These are phyloP conservation scores for Flabesymbios commensalis DNA, from an alignment of 2,888 invertebrate genomes.

Conservation along the genomic window DNA sequence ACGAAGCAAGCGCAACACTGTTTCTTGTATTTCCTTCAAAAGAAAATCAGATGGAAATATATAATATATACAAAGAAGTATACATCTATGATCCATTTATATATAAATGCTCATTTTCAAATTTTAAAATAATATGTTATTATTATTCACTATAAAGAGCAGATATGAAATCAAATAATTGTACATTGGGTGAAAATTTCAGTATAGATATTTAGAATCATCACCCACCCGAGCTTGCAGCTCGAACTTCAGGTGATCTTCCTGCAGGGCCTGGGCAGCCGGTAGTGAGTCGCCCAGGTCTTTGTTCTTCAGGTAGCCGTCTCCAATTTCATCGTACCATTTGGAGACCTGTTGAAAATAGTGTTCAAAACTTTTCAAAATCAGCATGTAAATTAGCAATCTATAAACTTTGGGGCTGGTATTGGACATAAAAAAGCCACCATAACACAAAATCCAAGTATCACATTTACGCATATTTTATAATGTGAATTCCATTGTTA, in stretches of 20 bases:
- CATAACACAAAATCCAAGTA: too few species aligned
- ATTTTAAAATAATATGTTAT: not conserved
- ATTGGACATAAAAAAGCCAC: too few species aligned
- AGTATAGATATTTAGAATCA: too few species aligned
- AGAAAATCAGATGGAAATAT: not conserved
- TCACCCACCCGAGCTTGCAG: slow-evolving; percentile 72
- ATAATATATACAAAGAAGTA: not conserved
- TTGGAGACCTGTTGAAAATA: slow-evolving; percentile 50
- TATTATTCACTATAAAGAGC: not conserved
- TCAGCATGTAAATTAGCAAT: too few species aligned
- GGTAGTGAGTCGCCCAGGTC: slow-evolving; percentile 76
- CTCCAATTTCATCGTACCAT: slow-evolving; percentile 56
- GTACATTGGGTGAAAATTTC: too few species aligned
- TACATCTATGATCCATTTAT: not conserved
- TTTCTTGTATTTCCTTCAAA: slow-evolving; percentile 71
- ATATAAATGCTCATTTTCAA: not conserved
- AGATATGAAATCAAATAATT: not conserved
- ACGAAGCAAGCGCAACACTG: slow-evolving; percentile 75
- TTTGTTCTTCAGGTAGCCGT: slow-evolving; percentile 61
- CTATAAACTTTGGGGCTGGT: too few species aligned
- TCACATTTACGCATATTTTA: too few species aligned
- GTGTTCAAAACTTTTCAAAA: too few species aligned
- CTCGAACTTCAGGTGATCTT: slow-evolving; percentile 73
- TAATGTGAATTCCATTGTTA: too few species aligned
- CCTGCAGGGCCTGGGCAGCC: slow-evolving; percentile 71